Evolutionary conservation across 2,797 vertebrate species (phyloP).

Genomic region (Molossus molossus): DNA sequence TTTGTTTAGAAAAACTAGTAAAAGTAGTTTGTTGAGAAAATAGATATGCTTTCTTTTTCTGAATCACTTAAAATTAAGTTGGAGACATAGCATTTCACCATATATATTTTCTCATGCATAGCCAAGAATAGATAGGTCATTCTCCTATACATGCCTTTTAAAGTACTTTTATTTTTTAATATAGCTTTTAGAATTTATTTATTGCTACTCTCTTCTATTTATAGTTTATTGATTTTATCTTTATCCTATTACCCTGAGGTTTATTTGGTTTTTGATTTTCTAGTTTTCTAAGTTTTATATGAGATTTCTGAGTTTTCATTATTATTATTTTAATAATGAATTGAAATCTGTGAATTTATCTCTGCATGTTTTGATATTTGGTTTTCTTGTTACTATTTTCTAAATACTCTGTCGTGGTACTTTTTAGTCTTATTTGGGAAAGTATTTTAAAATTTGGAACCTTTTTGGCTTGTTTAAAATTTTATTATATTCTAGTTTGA

Average conservation of each 20-base stretch:
- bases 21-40: slow-evolving; percentile 2
- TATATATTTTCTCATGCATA: background rate
- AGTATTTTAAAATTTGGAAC: slow-evolving; percentile 19
- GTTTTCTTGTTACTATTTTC: slow-evolving; percentile 36
- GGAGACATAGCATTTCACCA: background rate
- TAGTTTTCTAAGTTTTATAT: slow-evolving; percentile 25
- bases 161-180: slow-evolving; percentile 36
- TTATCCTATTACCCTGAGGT: background rate
- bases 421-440: slow-evolving; percentile 24
- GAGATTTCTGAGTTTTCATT: background rate
- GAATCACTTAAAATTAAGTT: slow-evolving; percentile 19
- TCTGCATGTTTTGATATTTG: slow-evolving; percentile 24
- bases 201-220: background rate
- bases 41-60: slow-evolving; percentile 12
- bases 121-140: background rate
- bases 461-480: background rate
- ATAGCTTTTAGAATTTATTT: slow-evolving; percentile 3
- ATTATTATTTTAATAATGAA: background rate
- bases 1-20: slow-evolving; percentile 28
- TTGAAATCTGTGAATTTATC: slow-evolving; percentile 8
- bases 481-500: slow-evolving; percentile 17
- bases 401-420: background rate
- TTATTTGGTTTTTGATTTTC: background rate
- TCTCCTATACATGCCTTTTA: background rate
- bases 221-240: background rate